These are phyloP conservation scores for Synergus laeviventris DNA, from an alignment of 2,888 invertebrate genomes.

Conservation along the genomic window DNA sequence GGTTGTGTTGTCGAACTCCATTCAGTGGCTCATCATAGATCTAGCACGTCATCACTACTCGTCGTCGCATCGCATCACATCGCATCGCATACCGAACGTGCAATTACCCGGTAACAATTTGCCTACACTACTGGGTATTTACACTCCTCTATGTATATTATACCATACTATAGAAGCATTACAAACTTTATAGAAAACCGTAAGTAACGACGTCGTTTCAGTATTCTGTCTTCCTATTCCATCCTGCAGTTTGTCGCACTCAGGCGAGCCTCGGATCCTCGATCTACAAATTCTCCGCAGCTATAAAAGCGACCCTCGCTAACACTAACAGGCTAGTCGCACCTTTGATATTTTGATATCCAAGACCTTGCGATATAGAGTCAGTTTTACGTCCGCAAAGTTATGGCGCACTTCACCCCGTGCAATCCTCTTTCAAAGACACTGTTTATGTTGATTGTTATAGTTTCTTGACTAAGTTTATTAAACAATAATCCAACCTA, in stretches of 20 bases:
- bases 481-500: no score
- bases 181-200: background rate
- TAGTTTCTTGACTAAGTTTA: no score
- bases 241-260: background rate
- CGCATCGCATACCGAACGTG: conserved; percentile 36
- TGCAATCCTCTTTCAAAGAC: conserved; percentile 11
- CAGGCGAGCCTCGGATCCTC: background rate
- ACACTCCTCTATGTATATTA: background rate
- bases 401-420: background rate
- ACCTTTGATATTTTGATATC: background rate
- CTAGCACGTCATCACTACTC: conserved; percentile 43
- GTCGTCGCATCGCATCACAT: conserved; percentile 30
- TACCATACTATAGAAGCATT: background rate
- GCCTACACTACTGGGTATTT: background rate
- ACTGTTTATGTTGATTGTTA: no score
- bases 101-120: conserved; percentile 31
- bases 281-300: background rate
- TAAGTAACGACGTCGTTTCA: background rate
- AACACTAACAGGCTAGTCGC: background rate
- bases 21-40: conserved; percentile 49
- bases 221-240: background rate
- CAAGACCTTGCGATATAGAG: background rate
- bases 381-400: conserved; percentile 9
- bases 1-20: conserved; percentile 46
- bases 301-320: background rate